Percentiles rank a stretch among this genome's conserved stretches.
Conservation (phyloP, 2,888 invertebrate species). For the Phalangium opilio region DNA sequence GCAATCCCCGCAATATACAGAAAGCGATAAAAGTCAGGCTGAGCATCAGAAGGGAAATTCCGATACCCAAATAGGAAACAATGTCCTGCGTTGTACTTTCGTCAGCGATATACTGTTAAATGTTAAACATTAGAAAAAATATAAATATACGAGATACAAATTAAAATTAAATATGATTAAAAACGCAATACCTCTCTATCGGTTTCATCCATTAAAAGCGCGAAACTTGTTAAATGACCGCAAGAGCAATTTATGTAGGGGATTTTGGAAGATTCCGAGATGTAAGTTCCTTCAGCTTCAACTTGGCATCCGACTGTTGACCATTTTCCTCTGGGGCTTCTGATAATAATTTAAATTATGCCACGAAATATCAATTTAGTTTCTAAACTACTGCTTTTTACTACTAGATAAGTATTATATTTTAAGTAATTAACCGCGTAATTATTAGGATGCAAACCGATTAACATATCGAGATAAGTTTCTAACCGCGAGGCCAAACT, state of each 20-base stretch:
- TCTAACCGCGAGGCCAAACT: no score
- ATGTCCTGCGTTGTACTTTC: slow-evolving; percentile 70
- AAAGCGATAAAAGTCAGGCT: slow-evolving; percentile 61
- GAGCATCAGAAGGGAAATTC: slow-evolving; percentile 63
- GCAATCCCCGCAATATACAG: slow-evolving; percentile 55
- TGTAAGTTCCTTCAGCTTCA: slow-evolving; percentile 15
- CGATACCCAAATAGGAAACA: slow-evolving; percentile 75
- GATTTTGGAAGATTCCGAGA: slow-evolving; percentile 4
- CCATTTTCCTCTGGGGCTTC: slow-evolving; percentile 20
- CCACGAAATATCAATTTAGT: no score
- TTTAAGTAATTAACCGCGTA: no score
- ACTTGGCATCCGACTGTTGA: slow-evolving; percentile 20
- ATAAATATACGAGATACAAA: background rate
- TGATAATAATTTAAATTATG: slow-evolving; percentile 10
- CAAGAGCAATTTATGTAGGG: slow-evolving; percentile 70
- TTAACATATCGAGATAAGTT: no score
- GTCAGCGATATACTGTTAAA: slow-evolving; percentile 44
- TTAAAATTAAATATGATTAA: background rate
- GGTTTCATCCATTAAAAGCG: slow-evolving; percentile 75
- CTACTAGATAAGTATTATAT: no score
- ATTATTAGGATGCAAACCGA: no score
- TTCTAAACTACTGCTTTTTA: background rate
- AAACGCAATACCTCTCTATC: slow-evolving; percentile 53
- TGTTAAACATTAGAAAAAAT: slow-evolving; percentile 3
- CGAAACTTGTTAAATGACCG: slow-evolving; percentile 76